phyloP scores from a whole-genome alignment of 2,113 vertebrate genomes.

The Oxyura jamaicensis region DNA sequence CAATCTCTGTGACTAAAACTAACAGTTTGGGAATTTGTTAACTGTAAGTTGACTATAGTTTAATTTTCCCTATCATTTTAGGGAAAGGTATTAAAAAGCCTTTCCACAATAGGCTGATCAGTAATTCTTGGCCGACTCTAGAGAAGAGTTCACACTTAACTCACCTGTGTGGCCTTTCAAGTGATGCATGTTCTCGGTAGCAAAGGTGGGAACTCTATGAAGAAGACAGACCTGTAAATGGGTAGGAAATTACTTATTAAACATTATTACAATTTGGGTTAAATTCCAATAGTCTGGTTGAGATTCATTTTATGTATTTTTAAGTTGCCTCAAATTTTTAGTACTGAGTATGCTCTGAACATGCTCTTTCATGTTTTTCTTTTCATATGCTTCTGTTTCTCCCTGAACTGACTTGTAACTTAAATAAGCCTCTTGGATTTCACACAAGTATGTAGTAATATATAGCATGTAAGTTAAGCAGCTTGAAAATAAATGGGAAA shows the following conservation, averaged over 20 bases:
- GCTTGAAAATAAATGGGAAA: slow-evolving; percentile 1
- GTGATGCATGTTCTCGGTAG: background rate
- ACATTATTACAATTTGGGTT: background rate
- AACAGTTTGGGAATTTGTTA: slow-evolving; percentile 13
- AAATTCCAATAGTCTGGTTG: background rate
- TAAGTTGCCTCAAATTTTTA: background rate
- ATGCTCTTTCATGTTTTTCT: background rate
- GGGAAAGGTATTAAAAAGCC: background rate
- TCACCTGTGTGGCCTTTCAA: background rate
- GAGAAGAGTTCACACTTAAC: background rate
- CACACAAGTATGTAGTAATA: background rate
- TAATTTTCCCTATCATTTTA: slow-evolving; percentile 8
- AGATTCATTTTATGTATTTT: background rate
- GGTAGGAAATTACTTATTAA: background rate
- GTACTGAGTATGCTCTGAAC: background rate
- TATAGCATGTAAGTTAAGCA: background rate
- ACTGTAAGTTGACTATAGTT: slow-evolving; percentile 17
- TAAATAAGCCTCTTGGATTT: background rate
- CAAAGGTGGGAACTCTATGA: background rate
- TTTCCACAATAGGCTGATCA: background rate
- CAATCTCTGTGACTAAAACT: slow-evolving; percentile 15
- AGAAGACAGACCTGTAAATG: background rate
- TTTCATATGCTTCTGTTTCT: background rate
- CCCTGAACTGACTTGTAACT: background rate
- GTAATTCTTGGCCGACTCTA: background rate